phyloP scores from a whole-genome alignment of 2,797 vertebrate species.

The Hippocampus kuda region DNA sequence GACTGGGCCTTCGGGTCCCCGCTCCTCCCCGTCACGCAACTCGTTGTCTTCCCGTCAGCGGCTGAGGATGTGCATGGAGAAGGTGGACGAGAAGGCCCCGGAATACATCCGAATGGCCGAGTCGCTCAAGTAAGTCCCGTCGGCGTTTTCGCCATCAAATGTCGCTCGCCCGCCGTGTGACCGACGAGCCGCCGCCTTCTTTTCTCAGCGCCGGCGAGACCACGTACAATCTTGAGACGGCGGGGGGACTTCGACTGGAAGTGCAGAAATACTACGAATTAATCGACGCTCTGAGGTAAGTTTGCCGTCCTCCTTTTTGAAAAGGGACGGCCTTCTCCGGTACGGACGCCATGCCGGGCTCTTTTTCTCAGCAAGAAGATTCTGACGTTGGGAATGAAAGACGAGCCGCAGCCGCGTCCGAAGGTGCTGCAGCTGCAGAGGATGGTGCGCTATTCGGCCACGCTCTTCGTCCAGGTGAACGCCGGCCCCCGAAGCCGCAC shows the following conservation, averaged over 20 bases:
- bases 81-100: constrained; percentile 89
- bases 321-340: neutral
- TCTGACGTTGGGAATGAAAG: constrained; percentile 79
- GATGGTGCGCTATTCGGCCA: constrained; percentile 93
- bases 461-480: constrained; percentile 90
- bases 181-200: neutral
- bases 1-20: too few species aligned
- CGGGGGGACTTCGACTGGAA: constrained; percentile 82
- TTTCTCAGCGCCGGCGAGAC: constrained; percentile 82
- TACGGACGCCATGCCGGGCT: too few species aligned
- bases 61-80: constrained; percentile 88
- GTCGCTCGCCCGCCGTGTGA: neutral
- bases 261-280: constrained; percentile 93
- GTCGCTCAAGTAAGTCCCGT: constrained; percentile 82
- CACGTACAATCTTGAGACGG: constrained; percentile 82
- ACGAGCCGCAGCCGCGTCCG: constrained; percentile 79
- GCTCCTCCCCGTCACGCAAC: too few species aligned
- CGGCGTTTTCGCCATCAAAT: neutral
- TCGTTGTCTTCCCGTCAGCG: constrained; percentile 68
- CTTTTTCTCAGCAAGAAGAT: constrained; percentile 85
- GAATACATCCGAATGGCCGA: constrained; percentile 92
- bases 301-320: neutral
- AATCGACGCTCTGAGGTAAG: constrained; percentile 91
- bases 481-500: too few species aligned
- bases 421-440: constrained; percentile 84